Conservation (phyloP, 2,888 invertebrate species). For the Epirrita christyi region DNA sequence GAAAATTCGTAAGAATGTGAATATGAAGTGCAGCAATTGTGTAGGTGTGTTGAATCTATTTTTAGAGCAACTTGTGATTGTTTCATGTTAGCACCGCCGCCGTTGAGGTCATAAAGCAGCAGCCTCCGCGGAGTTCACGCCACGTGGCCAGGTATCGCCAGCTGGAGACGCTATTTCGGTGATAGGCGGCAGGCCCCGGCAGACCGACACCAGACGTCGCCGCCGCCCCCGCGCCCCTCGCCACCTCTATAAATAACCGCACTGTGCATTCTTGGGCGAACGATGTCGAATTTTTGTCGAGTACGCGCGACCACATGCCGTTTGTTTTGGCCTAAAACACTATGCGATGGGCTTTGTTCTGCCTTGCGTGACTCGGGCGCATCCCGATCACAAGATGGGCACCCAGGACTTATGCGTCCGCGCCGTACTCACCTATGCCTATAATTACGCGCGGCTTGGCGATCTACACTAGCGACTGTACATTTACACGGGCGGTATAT, state of each 20-base stretch:
- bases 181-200: conserved; percentile 86
- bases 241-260: conserved; percentile 79
- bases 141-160: conserved; percentile 82
- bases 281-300: conserved; percentile 85
- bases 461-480: conserved; percentile 29
- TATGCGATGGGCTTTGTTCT: conserved; percentile 36
- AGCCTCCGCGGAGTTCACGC: conserved; percentile 55
- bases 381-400: conserved; percentile 27
- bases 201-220: conserved; percentile 85
- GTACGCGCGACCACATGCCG: conserved; percentile 83
- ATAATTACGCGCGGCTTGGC: conserved; percentile 36
- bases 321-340: conserved; percentile 76
- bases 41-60: background rate
- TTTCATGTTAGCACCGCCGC: conserved; percentile 21
- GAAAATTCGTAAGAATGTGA: background rate
- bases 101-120: conserved; percentile 56
- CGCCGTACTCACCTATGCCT: conserved; percentile 30
- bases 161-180: conserved; percentile 83
- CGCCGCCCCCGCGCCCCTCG: conserved; percentile 84
- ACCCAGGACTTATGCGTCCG: conserved; percentile 18
- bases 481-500: conserved; percentile 21
- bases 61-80: conserved; percentile 1
- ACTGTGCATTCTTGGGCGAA: conserved; percentile 84
- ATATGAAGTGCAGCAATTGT: background rate
- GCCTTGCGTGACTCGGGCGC: conserved; percentile 23